Conservation (phyloP, 2,797 vertebrate species). For the Stomatorhinus walkeri region DNA sequence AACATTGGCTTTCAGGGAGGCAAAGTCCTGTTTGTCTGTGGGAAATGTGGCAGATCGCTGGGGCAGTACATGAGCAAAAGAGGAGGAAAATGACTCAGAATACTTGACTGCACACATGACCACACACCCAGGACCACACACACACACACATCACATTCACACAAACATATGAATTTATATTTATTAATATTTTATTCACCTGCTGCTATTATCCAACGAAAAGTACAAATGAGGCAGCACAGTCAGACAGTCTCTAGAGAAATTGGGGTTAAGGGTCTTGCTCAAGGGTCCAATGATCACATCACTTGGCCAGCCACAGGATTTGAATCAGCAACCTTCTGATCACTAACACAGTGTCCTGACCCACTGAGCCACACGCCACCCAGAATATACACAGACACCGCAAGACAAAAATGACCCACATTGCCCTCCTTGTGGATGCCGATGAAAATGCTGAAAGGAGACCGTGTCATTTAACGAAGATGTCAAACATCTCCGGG, state of each 20-base stretch:
- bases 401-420: neutral
- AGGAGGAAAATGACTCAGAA: neutral
- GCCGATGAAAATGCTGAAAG: neutral
- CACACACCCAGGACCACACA: neutral
- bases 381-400: neutral
- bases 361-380: neutral
- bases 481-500: neutral
- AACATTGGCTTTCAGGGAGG: constrained; percentile 7
- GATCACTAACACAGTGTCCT: neutral
- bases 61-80: neutral
- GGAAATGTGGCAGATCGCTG: neutral
- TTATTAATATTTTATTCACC: neutral
- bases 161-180: neutral
- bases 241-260: neutral
- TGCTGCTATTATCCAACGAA: neutral
- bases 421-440: neutral
- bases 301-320: neutral
- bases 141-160: neutral
- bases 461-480: neutral
- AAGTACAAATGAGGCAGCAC: neutral
- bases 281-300: neutral
- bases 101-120: neutral
- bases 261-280: neutral
- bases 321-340: neutral
- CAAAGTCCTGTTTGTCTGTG: constrained; percentile 1